Base-by-base conservation (phyloP, 92 coral and sea anemone species). In the Porites cylindrica region DNA sequence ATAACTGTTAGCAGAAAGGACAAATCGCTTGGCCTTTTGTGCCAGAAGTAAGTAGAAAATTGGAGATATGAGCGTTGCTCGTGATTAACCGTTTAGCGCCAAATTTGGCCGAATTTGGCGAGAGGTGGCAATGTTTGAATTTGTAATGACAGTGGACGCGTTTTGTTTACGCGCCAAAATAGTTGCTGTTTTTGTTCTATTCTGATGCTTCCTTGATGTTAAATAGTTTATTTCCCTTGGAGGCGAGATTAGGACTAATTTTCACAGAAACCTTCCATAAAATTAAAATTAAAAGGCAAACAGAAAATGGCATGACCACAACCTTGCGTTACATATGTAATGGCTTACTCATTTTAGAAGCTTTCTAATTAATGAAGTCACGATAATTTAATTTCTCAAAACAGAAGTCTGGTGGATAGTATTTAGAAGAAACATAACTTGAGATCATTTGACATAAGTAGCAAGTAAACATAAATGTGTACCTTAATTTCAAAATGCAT, bases 21-120 rank as follows among this genome's bases (percentile, higher is more conserved):
- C 88, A 97, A 97, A 80, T 97, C 99, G n/a, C 91, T 97, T 71
- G 99, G 99, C 19, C 98, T 97, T 59, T 88, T 95, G 5, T 97
- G 99, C 68, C 99, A 97, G 76, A 97, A 98, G 99, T 97, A 97
- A 75, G 92, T 84, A 3, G 52, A 78, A 56, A 18, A 12, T 64
- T 67, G 4, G 68, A 59, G n/a, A 60, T 64, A 29, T 24, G 17
- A 66, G 59, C 67, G 83, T 53, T 43, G 76, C 18, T 70, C 24
- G 23, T 6, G 51, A 70, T 80, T 51, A 29, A 80, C 75, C 74
- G 78, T 81, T 94, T 93, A 91, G 90, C 98, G 96, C 96, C 98
- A 94, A 91, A 84, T 93, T 88, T 84, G 61, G 96, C 96, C 98
- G 91, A 91, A 84, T 92, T 88, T 85, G 61, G 72, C 65, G 21